Base-by-base conservation (phyloP, 2,888 invertebrate genomes). In the Ennomos quercinarius region DNA sequence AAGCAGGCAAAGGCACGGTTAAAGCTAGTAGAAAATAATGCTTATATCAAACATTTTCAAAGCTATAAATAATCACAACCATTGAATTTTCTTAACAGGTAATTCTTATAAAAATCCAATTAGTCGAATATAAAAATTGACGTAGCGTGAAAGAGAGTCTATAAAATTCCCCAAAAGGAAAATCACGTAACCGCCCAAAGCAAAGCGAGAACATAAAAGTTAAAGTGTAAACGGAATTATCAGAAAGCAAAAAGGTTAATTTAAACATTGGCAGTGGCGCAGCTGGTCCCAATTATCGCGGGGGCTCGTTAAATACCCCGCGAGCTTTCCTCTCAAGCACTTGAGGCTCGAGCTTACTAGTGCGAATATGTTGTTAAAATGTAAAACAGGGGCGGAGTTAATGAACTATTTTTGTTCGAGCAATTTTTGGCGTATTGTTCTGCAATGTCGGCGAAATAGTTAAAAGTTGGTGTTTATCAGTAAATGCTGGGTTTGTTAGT, bases 211-310 rank as follows among this genome's bases (percentile, higher is more conserved):
- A 40, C 40, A 40, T 53, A 68, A 59, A 58, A 62, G 61, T 63
- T 61, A 42, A 47, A 64, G 56, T 61, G 50, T 61, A 63, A 64
- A 67, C 61, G 60, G 53, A 60, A 64, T 71, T 71, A 58, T 65
- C 65, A 67, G 70, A 70, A 58, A 71, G 68, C 66, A 71, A 71
- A 64, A 77, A 74, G 81, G 79, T 82, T 81, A 81, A 85, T 85
- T 83, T 80, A 81, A 81, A 82, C 81, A 84, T 83, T 81, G 76
- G 73, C 81, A 73, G 75, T 75, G 73, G 72, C 74, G 75, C 81
- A 79, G 81, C 81, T 83, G 82, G 78, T 78, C 64, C 78, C 81
- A 84, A 84, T 83, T 84, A 83, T 78, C 82, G 79, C 78, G 80
- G 80, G 80, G 77, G 79, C 81, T 84, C 83, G 83, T 85, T 84